A percentile compares a stretch with the other conserved stretches of the same genome.
Evolutionary conservation across 2,888 invertebrate genomes (phyloP).

Genomic region (Didymodactylos carnosus): DNA sequence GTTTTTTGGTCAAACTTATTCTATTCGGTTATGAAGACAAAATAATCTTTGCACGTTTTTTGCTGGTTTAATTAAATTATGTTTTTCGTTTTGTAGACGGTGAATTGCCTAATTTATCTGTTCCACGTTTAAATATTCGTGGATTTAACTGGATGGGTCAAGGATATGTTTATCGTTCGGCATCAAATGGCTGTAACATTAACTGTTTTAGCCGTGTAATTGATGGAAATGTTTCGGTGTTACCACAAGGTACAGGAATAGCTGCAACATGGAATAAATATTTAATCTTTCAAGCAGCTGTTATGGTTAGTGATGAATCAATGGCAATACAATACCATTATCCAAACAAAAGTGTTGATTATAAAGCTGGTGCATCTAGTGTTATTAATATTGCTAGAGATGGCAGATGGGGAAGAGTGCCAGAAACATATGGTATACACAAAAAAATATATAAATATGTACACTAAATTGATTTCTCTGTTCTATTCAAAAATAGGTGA

Average conservation of each 20-base stretch:
- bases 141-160: background rate
- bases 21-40: too few relatives aligned
- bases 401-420: background rate
- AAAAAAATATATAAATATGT: background rate
- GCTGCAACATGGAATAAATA: background rate
- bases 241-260: background rate
- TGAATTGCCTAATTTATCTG: background rate
- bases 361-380: background rate
- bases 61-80: too few relatives aligned
- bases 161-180: constrained; percentile 1
- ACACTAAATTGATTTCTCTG: background rate
- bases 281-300: background rate
- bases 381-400: background rate
- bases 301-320: background rate
- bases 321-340: background rate
- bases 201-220: background rate
- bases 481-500: background rate
- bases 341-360: background rate
- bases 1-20: too few relatives aligned
- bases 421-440: background rate
- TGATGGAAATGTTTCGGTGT: background rate
- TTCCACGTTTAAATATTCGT: background rate
- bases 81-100: background rate
- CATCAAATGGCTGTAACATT: background rate
- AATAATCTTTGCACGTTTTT: too few relatives aligned